Base-by-base conservation (phyloP, 35 echinoderm and acorn worm species). In the Holothuria glaberrima region DNA sequence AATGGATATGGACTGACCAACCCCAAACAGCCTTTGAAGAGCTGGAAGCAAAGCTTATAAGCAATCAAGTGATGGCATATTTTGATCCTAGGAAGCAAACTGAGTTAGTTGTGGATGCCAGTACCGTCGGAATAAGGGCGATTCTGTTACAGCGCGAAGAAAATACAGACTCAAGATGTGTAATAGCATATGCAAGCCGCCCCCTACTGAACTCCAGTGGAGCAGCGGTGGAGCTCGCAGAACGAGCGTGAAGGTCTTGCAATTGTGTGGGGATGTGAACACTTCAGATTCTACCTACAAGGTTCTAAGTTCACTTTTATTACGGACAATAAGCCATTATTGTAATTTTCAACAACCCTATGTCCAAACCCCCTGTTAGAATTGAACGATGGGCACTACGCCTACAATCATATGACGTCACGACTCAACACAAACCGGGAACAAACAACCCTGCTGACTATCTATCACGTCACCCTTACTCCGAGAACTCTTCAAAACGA, bases 281-380 rank as follows among this genome's bases (percentile, higher is more conserved):
- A 80, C 30, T 92, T 91, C 48, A 80, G 85, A 27, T 63, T 94
- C 35, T 94, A 94, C 46, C 41, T 94, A 5, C 59, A 78, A 66
- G 89, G 93, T 4, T 66, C 59, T 10, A 57, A 13, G n/a, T 94
- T 88, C 33, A 88, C 65, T 25, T 59, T 91, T 19, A 56, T 32
- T 25, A 82, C 84, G 12, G 82, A 94, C 22, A 85, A 92, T 75
- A 91, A 91, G 36, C 93, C 85, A 5, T 34, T 92, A 30, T 75
- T 2, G 5, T 46, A 10, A 90, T 90, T 20, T 82, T 81, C 27
- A 90, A 82, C 30, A 73, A 74, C 50, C 90, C 80, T 18, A 86
- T 82, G 57, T 86, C 90, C 46, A 82, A 92, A 32, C 85, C 71
- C 48, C 70, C 70, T 14, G 91, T 69, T 33, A 70, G 91, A 29